A percentile compares a stretch with the other conserved stretches of the same genome.
Conservation (phyloP, 2,113 vertebrate species). For the Blennius ocellaris region DNA sequence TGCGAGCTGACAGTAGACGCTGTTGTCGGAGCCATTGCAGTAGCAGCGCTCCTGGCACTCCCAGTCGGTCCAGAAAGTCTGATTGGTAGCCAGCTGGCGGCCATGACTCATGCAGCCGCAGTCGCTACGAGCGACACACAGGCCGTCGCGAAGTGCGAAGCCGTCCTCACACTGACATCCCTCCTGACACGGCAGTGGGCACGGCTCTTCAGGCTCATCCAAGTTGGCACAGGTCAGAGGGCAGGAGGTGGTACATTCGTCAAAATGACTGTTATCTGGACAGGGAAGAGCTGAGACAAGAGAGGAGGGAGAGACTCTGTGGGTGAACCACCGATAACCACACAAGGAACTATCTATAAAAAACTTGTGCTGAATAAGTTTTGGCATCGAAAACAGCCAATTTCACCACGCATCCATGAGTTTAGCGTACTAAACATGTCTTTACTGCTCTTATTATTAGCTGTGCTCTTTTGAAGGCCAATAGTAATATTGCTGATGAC, state of each 20-base stretch:
- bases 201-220: conserved; percentile 84
- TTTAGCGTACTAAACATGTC: no score
- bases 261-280: conserved; percentile 94
- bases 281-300: conserved; percentile 89
- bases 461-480: no score
- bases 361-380: no score
- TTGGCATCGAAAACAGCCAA: no score
- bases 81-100: conserved; percentile 89
- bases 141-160: conserved; percentile 85
- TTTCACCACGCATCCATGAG: no score
- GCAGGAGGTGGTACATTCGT: conserved; percentile 91
- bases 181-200: conserved; percentile 87
- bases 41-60: conserved; percentile 96
- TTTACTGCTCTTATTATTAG: no score
- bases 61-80: conserved; percentile 96
- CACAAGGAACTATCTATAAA: no score
- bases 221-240: conserved; percentile 90
- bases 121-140: conserved; percentile 88
- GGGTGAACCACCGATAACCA: neutral
- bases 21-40: conserved; percentile 96
- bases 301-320: neutral
- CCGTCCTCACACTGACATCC: conserved; percentile 95
- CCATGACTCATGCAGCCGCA: conserved; percentile 93
- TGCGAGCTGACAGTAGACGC: conserved; percentile 88
- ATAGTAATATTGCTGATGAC: no score